Base-by-base conservation (phyloP, 2,888 invertebrate species). In the Vesta saturnalis region DNA sequence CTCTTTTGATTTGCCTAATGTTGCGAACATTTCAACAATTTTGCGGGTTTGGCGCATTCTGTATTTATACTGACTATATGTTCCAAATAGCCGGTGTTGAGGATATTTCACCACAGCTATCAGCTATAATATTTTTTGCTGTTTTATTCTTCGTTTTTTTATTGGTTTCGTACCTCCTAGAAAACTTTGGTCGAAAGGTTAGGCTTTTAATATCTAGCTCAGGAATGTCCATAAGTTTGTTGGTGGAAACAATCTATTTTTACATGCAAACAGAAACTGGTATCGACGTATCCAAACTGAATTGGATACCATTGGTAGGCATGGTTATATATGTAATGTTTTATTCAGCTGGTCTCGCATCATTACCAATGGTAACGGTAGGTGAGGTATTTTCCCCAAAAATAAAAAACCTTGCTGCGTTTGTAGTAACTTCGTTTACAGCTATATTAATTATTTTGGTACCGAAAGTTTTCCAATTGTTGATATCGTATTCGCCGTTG, bases 271-370 rank as follows among this genome's bases (percentile, higher is more conserved):
- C 71, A 18, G 54, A 71, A 21, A 49, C 71, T 1, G 62, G 70
- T 14, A 43, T 76, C 5, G 77, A 80, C 71, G 21, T 77, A 1
- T 67, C 71, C 4, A 14, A 16, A 1, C 23, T 78, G 0, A 70
- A 72, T 4, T 82, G 80, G 80, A 67, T 82, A 61, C 82, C 82
- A 3, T 39, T 82, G 4, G 73, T 73, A 3, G 79, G 78, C 8
- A 74, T 82, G 75, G 66, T 80, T 0, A 8, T 75, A 0, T 82
- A 74, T 66, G 63, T 79, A 1, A 18, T 62, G 5, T 21, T 62
- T n/a, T 61, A 10, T 10, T 46, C 61, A 0, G 69, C 70, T 49
- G 82, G 81, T 10, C 61, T 79, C 15, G 77, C 77, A 1, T 73
- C 79, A 8, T 71, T 82, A 19, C 81, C 82, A 0, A 77, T 77